Base-by-base conservation (phyloP, 2,888 invertebrate species). In the Ditula angustiorana region DNA sequence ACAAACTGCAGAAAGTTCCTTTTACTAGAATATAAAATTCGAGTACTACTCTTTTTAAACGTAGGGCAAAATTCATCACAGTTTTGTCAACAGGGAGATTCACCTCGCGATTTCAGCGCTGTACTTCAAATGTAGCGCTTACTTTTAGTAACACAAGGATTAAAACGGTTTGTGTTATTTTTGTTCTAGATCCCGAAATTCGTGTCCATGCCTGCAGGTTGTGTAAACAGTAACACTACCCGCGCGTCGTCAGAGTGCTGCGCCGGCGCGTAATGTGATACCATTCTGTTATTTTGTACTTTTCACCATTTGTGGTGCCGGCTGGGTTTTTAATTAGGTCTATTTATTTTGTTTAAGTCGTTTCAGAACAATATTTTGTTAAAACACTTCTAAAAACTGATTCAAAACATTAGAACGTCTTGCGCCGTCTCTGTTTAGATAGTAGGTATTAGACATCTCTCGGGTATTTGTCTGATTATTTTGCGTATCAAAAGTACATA, bases 151-250 rank as follows among this genome's bases (percentile, higher is more conserved):
- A 5, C 1, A 3, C 37, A 46, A n/a, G 21, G 33, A 11, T 10
- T 47, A 37, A 2, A 23, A n/a, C 59, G 2, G 46, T 26, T 28
- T 64, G 52, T 59, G 46, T 10, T 5, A 46, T 33, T 61, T 35
- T 50, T 66, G 56, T 49, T 19, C 53, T 53, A 68, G 71, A 70
- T 76, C 80, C 77, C 76, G 75, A 77, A 80, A 78, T 72, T 74
- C 71, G 65, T 79, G 79, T 79, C 75, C 79, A 83, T 84, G 79
- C 78, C 81, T 75, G 79, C 86, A 84, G 81, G 84, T 88, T 89
- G 83, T 85, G 70, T 86, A 85, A 84, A 88, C 83, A 87, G 90
- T 81, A 90, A 90, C 75, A 66, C 72, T 69, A 89, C 63, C 76
- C 78, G 71, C 84, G 80, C 81, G 79, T n/a, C 83, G 77, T 73